phyloP scores from a whole-genome alignment of 2,113 vertebrate species.

The Pampusana beccarii region DNA sequence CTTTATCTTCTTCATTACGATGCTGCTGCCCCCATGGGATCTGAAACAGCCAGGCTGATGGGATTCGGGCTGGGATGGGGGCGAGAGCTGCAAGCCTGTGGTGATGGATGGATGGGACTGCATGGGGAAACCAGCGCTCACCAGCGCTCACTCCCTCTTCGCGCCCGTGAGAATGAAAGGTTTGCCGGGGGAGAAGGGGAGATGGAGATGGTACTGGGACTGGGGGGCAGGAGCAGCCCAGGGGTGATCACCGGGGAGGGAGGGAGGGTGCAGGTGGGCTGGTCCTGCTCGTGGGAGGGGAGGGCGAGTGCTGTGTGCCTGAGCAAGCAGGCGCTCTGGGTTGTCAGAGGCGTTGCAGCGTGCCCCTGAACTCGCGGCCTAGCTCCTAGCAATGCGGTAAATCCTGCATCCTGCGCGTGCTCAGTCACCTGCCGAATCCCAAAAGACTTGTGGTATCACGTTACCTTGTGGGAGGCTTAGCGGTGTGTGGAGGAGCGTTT shows the following conservation, averaged over 20 bases:
- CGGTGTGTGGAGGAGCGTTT: background rate
- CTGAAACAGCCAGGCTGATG: background rate
- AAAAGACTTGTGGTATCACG: background rate
- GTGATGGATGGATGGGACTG: background rate
- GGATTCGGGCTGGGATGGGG: fast-evolving
- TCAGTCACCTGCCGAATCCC: background rate
- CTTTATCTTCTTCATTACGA: background rate
- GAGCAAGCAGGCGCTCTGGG: background rate
- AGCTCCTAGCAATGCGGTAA: too few relatives aligned
- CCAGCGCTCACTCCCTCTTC: background rate
- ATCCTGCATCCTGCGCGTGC: background rate
- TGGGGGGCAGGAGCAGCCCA: background rate
- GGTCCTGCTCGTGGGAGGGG: background rate
- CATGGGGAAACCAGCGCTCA: background rate
- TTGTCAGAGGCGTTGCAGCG: background rate
- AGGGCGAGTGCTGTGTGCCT: too few relatives aligned
- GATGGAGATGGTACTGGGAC: background rate
- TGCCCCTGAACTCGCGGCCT: background rate
- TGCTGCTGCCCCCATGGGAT: background rate
- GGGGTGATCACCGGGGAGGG: background rate
- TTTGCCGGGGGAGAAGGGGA: background rate
- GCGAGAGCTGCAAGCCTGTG: background rate
- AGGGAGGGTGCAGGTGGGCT: fast-evolving
- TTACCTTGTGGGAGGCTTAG: background rate
- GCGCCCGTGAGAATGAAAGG: background rate